These are phyloP conservation scores for Tetragonula carbonaria DNA, from an alignment of 2,888 invertebrate species.

Conservation along the genomic window DNA sequence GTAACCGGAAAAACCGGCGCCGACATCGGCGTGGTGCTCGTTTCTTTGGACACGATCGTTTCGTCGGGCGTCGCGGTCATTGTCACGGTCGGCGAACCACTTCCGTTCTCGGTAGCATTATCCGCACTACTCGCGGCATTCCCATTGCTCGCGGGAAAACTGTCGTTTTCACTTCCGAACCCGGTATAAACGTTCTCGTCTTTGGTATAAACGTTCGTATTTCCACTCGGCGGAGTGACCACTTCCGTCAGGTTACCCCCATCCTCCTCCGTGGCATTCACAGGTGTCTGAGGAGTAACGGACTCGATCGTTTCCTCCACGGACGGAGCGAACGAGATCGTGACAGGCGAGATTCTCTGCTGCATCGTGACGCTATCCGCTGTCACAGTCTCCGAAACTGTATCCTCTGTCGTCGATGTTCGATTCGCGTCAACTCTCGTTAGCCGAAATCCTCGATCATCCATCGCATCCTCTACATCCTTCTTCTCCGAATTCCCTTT, in stretches of 20 bases:
- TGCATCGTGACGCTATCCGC: slow-evolving; percentile 28
- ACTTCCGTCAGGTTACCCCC: slow-evolving; percentile 13
- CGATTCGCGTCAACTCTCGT: slow-evolving; percentile 20
- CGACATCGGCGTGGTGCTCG: slow-evolving; percentile 44
- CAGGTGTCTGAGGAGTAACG: background rate
- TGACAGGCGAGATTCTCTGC: background rate
- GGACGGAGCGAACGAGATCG: background rate
- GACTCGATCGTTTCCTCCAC: slow-evolving; percentile 4
- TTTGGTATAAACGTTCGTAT: slow-evolving; percentile 41
- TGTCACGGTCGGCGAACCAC: slow-evolving; percentile 56
- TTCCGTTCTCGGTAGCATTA: slow-evolving; percentile 32
- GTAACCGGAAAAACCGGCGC: slow-evolving; percentile 75
- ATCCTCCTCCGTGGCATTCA: slow-evolving; percentile 30
- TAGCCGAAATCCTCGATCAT: slow-evolving; percentile 18
- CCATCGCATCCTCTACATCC: slow-evolving; percentile 22
- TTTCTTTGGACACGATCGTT: slow-evolving; percentile 44
- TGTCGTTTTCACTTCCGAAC: slow-evolving; percentile 39
- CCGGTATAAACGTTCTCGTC: slow-evolving; percentile 18
- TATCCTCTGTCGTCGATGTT: slow-evolving; percentile 9
- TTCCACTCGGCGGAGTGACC: slow-evolving; percentile 4
- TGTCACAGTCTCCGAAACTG: slow-evolving; percentile 33
- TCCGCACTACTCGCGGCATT: slow-evolving; percentile 13
- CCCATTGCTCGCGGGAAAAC: slow-evolving; percentile 16
- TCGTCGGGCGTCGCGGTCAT: slow-evolving; percentile 58
- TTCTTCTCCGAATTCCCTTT: slow-evolving; percentile 19